Evolutionary conservation across 2,888 invertebrate species (phyloP), one percentile per base, ranked within the genome.

Genomic region (Drosophila falleni): DNA sequence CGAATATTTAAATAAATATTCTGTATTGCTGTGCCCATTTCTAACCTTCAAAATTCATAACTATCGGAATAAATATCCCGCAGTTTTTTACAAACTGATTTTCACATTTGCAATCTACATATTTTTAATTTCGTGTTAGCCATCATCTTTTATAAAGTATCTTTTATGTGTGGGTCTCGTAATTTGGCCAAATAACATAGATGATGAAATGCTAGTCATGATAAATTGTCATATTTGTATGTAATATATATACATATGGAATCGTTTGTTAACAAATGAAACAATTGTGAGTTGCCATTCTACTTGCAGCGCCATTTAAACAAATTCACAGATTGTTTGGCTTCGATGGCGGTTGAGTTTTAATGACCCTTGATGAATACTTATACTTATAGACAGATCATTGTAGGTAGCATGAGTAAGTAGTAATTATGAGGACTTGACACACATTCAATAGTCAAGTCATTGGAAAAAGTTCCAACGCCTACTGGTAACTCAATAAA

Each of bases 311-410:
- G 8, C 13, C 11, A 13, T 13, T 13, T 35, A 13, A 66, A n/a
- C 11, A 19, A 26, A 62, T 66, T 44, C 29, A 58, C 15, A 29
- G 39, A 11, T 54, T 37, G 55, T 42, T 55, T 44, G 39, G 33
- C 71, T 42, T 70, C 31, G 51, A 50, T 51, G 69, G 26, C 46
- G 46, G 39, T 23, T 50, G 41, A 33, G 31, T 42, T 59, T 44
- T 31, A 60, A 74, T 62, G 66, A n/a, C 62, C 44, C 74, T 75
- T 23, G 44, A 67, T 15, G 19, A 16, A n/a, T 55, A 39, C 54
- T 44, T 44, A 15, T 1, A 1, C 9, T 19, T 51, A 37, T 42
- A 23, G 41, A 19, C 39, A 10, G 16, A 44, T 10, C 19, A 29
- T 68, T 5, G 56, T 39, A 59, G 59, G 31, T 50, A 39, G 58